These are phyloP conservation scores for Pristis pectinata DNA, from an alignment of 2,797 vertebrate genomes.

Conservation along the genomic window DNA sequence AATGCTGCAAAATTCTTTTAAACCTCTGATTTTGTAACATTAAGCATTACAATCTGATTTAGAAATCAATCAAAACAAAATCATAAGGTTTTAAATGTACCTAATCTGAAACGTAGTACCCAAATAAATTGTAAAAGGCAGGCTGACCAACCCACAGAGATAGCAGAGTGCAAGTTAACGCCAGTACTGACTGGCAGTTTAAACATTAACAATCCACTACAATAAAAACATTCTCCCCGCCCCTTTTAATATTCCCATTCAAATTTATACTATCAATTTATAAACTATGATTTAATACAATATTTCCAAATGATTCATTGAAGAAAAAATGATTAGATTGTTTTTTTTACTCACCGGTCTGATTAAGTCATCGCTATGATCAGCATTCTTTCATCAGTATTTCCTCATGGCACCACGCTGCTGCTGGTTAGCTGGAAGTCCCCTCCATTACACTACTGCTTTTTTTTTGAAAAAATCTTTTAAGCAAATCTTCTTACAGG, in stretches of 20 bases:
- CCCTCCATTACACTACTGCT: slow-evolving; percentile 45
- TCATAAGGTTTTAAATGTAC: neutral
- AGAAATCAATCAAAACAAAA: neutral
- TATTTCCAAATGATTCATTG: neutral
- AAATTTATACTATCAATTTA: neutral
- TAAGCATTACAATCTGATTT: neutral
- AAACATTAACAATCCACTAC: neutral
- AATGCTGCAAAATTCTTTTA: neutral
- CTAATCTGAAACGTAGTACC: neutral
- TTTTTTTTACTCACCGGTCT: slow-evolving; percentile 72
- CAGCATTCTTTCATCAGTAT: slow-evolving; percentile 47
- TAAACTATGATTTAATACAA: neutral
- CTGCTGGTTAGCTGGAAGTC: slow-evolving; percentile 45
- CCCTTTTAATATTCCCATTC: neutral
- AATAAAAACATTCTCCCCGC: neutral
- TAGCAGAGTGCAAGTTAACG: neutral
- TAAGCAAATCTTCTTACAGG: neutral
- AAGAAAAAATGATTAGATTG: slow-evolving; percentile 48
- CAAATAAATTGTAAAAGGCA: neutral
- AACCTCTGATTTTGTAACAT: neutral
- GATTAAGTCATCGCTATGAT: slow-evolving; percentile 47
- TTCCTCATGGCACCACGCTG: slow-evolving; percentile 59
- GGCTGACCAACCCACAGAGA: neutral
- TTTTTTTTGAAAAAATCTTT: neutral
- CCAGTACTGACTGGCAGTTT: neutral